These are phyloP conservation scores for Cyprinodon tularosa DNA, from an alignment of 2,113 vertebrate species.

Conservation along the genomic window DNA sequence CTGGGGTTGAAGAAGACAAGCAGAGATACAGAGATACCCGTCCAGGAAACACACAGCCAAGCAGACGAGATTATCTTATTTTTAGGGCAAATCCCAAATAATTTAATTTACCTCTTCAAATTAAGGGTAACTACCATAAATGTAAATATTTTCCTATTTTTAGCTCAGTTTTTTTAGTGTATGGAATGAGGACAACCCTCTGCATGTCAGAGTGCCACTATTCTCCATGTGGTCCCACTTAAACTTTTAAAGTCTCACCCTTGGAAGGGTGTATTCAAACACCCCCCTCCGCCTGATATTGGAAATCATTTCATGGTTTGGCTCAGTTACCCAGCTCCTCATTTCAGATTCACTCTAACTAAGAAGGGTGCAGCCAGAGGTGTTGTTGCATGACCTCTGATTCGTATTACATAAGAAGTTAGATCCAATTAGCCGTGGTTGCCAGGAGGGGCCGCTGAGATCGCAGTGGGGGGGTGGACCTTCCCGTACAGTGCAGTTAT, in stretches of 20 bases:
- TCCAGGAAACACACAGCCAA: no score
- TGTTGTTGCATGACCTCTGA: constrained; percentile 46
- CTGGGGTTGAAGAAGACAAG: no score
- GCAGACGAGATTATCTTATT: no score
- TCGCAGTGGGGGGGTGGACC: not conserved
- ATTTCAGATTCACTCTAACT: constrained; percentile 20
- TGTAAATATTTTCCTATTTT: no score
- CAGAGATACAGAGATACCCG: no score
- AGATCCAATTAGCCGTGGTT: constrained; percentile 38
- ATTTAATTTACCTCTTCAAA: no score
- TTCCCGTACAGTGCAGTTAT: constrained; percentile 10
- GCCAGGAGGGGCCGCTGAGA: constrained; percentile 15
- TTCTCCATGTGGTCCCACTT: constrained; percentile 71
- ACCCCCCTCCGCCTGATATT: constrained; percentile 6
- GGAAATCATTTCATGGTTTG: constrained; percentile 37
- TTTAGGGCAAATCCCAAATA: no score
- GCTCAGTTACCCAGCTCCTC: constrained; percentile 23
- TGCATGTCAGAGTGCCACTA: no score
- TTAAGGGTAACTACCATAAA: no score
- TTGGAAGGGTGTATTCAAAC: not conserved
- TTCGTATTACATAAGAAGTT: constrained; percentile 57
- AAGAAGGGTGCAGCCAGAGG: constrained; percentile 42
- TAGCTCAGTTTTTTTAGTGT: no score
- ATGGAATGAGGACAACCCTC: no score
- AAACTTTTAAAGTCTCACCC: constrained; percentile 72